Evolutionary conservation across 2,113 vertebrate species (phyloP).

Genomic region (Notechis scutatus): DNA sequence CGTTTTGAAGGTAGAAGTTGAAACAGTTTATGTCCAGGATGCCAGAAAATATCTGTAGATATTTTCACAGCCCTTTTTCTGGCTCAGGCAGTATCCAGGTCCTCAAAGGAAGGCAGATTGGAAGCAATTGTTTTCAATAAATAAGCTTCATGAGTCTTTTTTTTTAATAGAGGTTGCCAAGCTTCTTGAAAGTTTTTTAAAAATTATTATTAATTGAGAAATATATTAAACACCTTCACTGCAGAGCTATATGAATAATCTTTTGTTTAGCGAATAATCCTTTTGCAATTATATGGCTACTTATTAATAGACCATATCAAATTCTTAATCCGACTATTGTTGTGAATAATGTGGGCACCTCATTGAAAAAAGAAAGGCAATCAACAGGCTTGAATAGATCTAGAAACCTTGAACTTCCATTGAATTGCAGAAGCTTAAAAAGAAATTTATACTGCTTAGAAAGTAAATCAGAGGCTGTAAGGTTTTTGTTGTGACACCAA

Average conservation of each 20-base stretch:
- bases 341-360: conserved; percentile 7
- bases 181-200: conserved; percentile 25
- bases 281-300: neutral
- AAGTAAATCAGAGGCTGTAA: conserved; percentile 21
- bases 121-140: neutral
- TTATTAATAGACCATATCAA: rapidly evolving
- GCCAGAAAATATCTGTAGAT: too few species aligned
- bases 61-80: too few species aligned
- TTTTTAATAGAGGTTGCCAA: neutral
- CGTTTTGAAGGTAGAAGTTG: too few species aligned
- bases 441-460: conserved; percentile 1
- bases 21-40: too few species aligned
- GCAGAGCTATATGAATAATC: conserved; percentile 13
- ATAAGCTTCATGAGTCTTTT: neutral
- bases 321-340: conserved; percentile 38
- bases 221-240: conserved; percentile 21
- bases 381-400: neutral
- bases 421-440: conserved; percentile 27
- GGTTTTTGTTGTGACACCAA: conserved; percentile 3
- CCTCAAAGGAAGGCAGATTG: too few species aligned
- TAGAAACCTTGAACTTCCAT: neutral
- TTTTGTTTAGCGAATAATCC: conserved; percentile 10
- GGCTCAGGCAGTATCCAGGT: too few species aligned
- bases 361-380: conserved; percentile 2
- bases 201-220: neutral